A percentile compares a stretch with the other conserved stretches of the same genome.
These are phyloP conservation scores for Protophormia terraenovae DNA, from an alignment of 2,888 invertebrate species.

Conservation along the genomic window DNA sequence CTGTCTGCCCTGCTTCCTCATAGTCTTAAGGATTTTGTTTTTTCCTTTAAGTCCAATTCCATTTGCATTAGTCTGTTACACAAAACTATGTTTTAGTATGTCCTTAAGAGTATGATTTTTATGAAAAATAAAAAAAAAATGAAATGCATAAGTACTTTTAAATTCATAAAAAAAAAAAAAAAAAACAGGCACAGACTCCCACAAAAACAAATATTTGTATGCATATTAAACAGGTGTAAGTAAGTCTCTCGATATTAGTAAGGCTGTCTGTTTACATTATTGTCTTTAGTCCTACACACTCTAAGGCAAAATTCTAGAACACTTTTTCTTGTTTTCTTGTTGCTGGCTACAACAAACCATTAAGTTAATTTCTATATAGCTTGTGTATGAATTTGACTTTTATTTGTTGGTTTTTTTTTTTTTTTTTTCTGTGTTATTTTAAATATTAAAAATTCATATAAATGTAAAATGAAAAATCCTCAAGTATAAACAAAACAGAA, in stretches of 20 bases:
- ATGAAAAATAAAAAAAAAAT: neutral
- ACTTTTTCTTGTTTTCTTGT: neutral
- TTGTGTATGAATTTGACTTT: constrained; percentile 40
- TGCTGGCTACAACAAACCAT: constrained; percentile 18
- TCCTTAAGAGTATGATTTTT: constrained; percentile 3
- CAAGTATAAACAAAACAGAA: constrained; percentile 68
- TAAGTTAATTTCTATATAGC: constrained; percentile 45
- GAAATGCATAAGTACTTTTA: constrained; percentile 11
- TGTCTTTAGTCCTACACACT: neutral
- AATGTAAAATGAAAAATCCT: constrained; percentile 76
- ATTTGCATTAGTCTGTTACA: neutral
- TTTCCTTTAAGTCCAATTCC: neutral
- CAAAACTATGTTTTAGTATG: neutral
- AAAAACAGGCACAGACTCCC: neutral
- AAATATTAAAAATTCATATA: constrained; percentile 74
- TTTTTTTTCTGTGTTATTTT: neutral
- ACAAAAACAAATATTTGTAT: neutral
- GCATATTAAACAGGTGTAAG: neutral
- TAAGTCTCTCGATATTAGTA: no score
- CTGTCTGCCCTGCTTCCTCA: neutral
- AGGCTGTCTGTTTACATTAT: neutral
- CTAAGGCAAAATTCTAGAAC: constrained; percentile 22
- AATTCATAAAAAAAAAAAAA: constrained; percentile 24
- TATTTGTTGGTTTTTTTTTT: constrained; percentile 19
- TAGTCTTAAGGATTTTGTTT: neutral